These are phyloP conservation scores for Meiosimyza platycephala DNA, from an alignment of 2,888 invertebrate species.

Conservation along the genomic window DNA sequence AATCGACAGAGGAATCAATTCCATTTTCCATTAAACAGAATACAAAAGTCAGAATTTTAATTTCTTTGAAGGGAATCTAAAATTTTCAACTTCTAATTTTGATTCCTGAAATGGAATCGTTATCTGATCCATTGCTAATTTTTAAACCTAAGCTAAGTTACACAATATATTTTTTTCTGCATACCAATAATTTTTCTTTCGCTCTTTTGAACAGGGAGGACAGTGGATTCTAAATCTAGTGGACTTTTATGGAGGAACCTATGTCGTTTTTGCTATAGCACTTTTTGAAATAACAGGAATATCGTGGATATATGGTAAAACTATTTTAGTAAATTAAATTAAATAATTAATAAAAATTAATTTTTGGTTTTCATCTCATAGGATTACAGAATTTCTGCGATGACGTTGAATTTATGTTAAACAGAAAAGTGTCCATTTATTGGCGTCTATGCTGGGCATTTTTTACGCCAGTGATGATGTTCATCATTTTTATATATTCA, in stretches of 20 bases:
- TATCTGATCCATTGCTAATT: too few relatives aligned
- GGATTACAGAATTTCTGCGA: constrained; percentile 67
- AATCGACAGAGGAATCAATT: too few relatives aligned
- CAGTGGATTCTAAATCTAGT: constrained; percentile 72
- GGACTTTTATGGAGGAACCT: constrained; percentile 73
- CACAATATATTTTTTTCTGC: background rate
- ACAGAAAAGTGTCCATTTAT: constrained; percentile 74
- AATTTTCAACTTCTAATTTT: too few relatives aligned
- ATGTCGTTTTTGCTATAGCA: constrained; percentile 75
- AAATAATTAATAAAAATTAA: constrained; percentile 72
- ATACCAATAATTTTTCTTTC: constrained; percentile 5
- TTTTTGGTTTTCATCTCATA: constrained; percentile 77
- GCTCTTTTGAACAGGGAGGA: constrained; percentile 65
- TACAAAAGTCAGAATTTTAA: too few relatives aligned
- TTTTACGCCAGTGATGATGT: constrained; percentile 76
- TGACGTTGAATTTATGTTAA: constrained; percentile 84
- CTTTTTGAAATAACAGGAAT: constrained; percentile 71
- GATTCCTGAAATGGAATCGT: too few relatives aligned
- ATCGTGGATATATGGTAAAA: constrained; percentile 72
- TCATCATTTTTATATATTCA: constrained; percentile 77
- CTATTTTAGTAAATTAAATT: constrained; percentile 71
- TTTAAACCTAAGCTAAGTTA: too few relatives aligned
- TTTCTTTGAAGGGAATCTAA: too few relatives aligned
- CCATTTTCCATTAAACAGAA: too few relatives aligned
- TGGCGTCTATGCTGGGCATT: constrained; percentile 84